phyloP scores from a whole-genome alignment of 1,140 invertebrate genomes.

The Brachionus asplanchnoidis region DNA sequence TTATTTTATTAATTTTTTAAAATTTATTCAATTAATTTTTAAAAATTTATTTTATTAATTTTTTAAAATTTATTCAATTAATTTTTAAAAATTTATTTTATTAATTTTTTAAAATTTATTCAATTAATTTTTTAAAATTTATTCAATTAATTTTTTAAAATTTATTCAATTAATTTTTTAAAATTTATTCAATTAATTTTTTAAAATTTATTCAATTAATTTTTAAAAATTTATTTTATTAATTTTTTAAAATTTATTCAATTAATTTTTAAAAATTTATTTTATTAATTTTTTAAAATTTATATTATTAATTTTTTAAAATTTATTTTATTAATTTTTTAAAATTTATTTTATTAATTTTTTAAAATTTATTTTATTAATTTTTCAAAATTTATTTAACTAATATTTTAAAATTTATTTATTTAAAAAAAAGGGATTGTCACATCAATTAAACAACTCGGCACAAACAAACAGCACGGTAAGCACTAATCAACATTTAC shows the following conservation, averaged over 20 bases:
- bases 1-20: neutral
- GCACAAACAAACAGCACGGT: neutral
- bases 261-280: too few relatives aligned
- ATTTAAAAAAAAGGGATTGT: neutral
- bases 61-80: neutral
- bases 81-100: neutral
- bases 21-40: neutral
- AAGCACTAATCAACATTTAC: conserved; percentile 20
- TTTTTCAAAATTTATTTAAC: neutral
- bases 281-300: neutral
- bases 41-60: neutral
- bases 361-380: too few relatives aligned
- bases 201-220: neutral
- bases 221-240: neutral
- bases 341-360: neutral
- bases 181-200: too few relatives aligned
- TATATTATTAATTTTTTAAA: too few relatives aligned
- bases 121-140: neutral
- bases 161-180: too few relatives aligned
- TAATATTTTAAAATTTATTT: too few relatives aligned
- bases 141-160: neutral
- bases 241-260: neutral
- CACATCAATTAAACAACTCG: conserved; percentile 29
- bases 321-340: neutral
- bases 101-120: neutral